These are phyloP conservation scores for Drosophila tripunctata DNA, from an alignment of 2,888 invertebrate genomes.

Conservation along the genomic window DNA sequence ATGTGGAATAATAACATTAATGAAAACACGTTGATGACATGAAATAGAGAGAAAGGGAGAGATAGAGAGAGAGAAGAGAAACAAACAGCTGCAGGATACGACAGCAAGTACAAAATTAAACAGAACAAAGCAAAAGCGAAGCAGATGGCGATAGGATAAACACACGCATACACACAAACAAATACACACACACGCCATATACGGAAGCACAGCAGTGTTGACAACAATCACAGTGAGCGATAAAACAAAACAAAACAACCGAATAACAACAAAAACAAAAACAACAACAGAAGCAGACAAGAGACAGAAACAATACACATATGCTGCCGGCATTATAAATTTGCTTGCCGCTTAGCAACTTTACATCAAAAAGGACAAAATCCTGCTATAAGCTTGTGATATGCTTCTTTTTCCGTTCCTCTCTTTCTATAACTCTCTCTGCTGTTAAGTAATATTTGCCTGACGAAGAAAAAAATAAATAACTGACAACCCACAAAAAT, in stretches of 20 bases:
- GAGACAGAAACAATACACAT: conserved; percentile 47
- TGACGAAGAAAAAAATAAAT: conserved; percentile 36
- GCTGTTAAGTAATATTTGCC: conserved; percentile 60
- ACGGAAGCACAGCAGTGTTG: conserved; percentile 48
- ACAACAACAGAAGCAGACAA: conserved; percentile 21
- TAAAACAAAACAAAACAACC: conserved; percentile 68
- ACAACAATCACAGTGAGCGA: conserved; percentile 70
- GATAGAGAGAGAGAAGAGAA: conserved; percentile 5
- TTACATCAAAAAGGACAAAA: conserved; percentile 59
- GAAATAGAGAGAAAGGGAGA: conserved; percentile 8
- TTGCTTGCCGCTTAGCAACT: conserved; percentile 69
- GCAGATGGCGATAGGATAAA: conserved; percentile 72
- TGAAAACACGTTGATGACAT: conserved; percentile 72
- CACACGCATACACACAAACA: conserved; percentile 37
- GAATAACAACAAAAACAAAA: conserved; percentile 18
- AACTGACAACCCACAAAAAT: conserved; percentile 23
- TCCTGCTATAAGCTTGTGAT: conserved; percentile 47
- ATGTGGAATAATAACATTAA: conserved; percentile 78
- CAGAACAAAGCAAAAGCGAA: conserved; percentile 72
- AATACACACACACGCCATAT: conserved; percentile 4
- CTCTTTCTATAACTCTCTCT: conserved; percentile 5
- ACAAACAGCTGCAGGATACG: conserved; percentile 70
- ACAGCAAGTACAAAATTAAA: conserved; percentile 72
- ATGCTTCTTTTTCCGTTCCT: conserved; percentile 6
- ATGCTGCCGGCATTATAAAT: conserved; percentile 59